Conservation (phyloP, 2,113 vertebrate species). For the Hippopotamus amphibius region DNA sequence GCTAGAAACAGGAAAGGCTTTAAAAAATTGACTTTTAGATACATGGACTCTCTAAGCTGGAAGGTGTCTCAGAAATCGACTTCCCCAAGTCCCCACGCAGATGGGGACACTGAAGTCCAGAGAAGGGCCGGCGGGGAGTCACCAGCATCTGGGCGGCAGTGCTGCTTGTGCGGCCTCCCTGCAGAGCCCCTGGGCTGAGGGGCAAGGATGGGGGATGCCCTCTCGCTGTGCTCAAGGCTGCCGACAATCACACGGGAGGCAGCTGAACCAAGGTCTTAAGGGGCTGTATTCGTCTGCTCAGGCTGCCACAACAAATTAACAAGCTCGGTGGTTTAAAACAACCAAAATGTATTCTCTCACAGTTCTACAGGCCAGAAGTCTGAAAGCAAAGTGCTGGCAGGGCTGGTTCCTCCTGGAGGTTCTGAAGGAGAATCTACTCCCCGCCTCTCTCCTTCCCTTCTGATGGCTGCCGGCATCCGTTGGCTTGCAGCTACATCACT, state of each 20-base stretch:
- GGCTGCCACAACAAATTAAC: neutral
- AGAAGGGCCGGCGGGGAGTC: neutral
- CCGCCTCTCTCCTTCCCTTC: neutral
- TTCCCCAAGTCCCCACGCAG: neutral
- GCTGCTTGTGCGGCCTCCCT: neutral
- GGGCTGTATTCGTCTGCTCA: neutral
- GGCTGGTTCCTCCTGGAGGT: neutral
- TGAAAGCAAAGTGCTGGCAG: neutral
- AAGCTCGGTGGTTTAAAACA: neutral
- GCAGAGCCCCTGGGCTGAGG: neutral
- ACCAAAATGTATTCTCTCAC: neutral
- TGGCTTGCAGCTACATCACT: neutral
- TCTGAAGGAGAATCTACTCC: neutral
- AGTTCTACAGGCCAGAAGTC: neutral
- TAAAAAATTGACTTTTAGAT: neutral
- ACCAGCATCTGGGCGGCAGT: neutral
- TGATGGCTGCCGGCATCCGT: no score
- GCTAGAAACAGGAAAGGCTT: neutral
- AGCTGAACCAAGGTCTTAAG: neutral
- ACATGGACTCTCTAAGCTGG: neutral
- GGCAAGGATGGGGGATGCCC: neutral
- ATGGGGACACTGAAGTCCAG: neutral
- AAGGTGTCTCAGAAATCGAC: neutral
- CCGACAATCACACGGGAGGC: neutral
- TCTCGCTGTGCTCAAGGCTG: neutral